Base-by-base conservation (phyloP, 1,140 invertebrate genomes). In the Piezodorus guildinii region DNA sequence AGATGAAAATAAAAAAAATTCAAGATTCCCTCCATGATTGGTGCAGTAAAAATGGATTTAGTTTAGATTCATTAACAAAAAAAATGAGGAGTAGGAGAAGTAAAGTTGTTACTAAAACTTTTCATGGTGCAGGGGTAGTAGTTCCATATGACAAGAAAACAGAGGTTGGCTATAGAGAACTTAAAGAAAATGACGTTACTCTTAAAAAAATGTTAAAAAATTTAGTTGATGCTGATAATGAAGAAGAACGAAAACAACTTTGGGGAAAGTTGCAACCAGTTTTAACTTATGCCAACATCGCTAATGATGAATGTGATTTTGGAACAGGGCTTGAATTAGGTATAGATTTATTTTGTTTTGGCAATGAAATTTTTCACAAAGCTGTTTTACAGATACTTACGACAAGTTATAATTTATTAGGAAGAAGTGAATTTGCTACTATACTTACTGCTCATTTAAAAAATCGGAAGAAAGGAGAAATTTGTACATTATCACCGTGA, bases 271-370 rank as follows among this genome's bases (percentile, higher is more conserved):
- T 96, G 4, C 63, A 93, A 68, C 85, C 87, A 68, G 74, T 92
- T 10, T 81, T 92, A 27, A 90, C 85, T 44, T 83, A 82, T 69
- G 84, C 90, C 9, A 90, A 84, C 71, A 94, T 94, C 74, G 91
- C 93, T 2, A 86, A 88, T 66, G 94, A 96, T 74, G 94, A 96
- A 74, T 92, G 89, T 73, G 94, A 96, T 74, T 95, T 94, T 77
- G 94, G 93, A 0, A 92, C 89, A 59, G 87, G 90, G 6, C 71
- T 96, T 2, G 93, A 97, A 76, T 76, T 94, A 27, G 93, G 90
- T 0, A 81, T 93, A 43, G 84, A 93, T 75, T 73, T 96, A 17
- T 91, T 96, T 71, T 83, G 80, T 65, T 88, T 82, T 70, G 91
- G 90, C 0, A 73, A 83, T 62, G 72, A 80, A 60, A 75, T 80